Evolutionary conservation across 2,797 vertebrate species (phyloP).

Genomic region (Dicrostonyx torquatus): DNA sequence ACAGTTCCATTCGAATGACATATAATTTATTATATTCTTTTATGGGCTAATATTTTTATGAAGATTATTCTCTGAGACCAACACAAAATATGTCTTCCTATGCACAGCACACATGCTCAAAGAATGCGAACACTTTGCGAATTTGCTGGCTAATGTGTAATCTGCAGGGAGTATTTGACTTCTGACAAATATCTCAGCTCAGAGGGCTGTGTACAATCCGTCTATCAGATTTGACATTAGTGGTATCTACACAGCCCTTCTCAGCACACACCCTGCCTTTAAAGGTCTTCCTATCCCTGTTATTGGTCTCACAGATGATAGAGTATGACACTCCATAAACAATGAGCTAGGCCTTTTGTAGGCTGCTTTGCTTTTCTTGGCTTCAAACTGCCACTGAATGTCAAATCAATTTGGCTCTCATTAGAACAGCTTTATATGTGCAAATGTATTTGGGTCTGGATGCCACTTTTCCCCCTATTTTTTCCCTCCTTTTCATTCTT

Average conservation of each 20-base stretch:
- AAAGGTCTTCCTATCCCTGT: slow-evolving; percentile 94
- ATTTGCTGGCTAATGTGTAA: slow-evolving; percentile 87
- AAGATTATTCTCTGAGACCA: slow-evolving; percentile 34
- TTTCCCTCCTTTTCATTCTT: slow-evolving; percentile 77
- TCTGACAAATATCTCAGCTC: slow-evolving; percentile 89
- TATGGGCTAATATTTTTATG: slow-evolving; percentile 67
- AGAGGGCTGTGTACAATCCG: slow-evolving; percentile 90
- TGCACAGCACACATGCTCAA: slow-evolving; percentile 72
- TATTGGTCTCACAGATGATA: slow-evolving; percentile 96
- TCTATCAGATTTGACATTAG: slow-evolving; percentile 95
- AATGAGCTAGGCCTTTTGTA: slow-evolving; percentile 95
- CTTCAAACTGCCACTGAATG: slow-evolving; percentile 92
- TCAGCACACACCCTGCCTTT: slow-evolving; percentile 88
- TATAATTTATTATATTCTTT: slow-evolving; percentile 62
- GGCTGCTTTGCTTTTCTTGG: slow-evolving; percentile 91
- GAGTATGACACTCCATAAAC: slow-evolving; percentile 98
- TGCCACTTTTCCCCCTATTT: slow-evolving; percentile 85
- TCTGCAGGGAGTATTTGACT: slow-evolving; percentile 87
- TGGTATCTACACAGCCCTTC: slow-evolving; percentile 90
- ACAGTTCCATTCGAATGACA: slow-evolving; percentile 66
- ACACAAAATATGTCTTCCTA: slow-evolving; percentile 64
- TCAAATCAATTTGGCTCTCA: slow-evolving; percentile 97
- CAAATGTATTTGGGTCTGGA: slow-evolving; percentile 91
- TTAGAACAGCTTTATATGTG: slow-evolving; percentile 94
- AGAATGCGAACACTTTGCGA: slow-evolving; percentile 77